These are phyloP conservation scores for Tetraodon nigroviridis DNA, from an alignment of 2,113 vertebrate genomes.

Conservation along the genomic window DNA sequence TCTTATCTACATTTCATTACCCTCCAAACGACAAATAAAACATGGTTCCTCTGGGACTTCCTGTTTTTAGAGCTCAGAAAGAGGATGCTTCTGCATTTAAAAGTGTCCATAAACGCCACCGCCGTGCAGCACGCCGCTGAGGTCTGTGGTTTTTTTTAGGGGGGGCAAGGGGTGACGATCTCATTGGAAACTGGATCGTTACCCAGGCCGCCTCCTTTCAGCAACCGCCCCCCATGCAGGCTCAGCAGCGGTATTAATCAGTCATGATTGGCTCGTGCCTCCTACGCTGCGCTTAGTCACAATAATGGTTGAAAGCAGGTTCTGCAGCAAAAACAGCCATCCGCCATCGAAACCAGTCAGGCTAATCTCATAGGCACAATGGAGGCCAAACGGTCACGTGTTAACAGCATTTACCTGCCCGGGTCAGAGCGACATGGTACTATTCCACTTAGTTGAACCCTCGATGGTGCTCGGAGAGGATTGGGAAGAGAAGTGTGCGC, in stretches of 20 bases:
- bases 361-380: neutral
- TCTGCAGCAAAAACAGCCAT: conserved; percentile 15
- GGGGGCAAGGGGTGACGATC: conserved; percentile 43
- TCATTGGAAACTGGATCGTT: conserved; percentile 41
- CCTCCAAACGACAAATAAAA: conserved; percentile 52
- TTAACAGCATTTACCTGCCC: conserved; percentile 48
- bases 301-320: conserved; percentile 20
- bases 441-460: conserved; percentile 38
- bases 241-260: conserved; percentile 50
- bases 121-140: conserved; percentile 7
- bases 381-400: conserved; percentile 22
- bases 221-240: conserved; percentile 29
- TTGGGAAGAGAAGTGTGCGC: conserved; percentile 20
- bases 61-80: neutral
- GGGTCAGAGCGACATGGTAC: conserved; percentile 42
- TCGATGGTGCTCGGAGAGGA: conserved; percentile 25
- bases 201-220: conserved; percentile 30
- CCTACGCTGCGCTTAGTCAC: conserved; percentile 42
- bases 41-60: conserved; percentile 36
- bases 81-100: conserved; percentile 8
- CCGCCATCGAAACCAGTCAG: conserved; percentile 16
- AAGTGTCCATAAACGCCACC: conserved; percentile 34
- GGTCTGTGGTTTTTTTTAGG: conserved; percentile 37
- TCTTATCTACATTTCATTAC: conserved; percentile 49
- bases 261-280: conserved; percentile 46